Conservation (phyloP, 2,113 vertebrate species). For the Eptesicus fuscus region DNA sequence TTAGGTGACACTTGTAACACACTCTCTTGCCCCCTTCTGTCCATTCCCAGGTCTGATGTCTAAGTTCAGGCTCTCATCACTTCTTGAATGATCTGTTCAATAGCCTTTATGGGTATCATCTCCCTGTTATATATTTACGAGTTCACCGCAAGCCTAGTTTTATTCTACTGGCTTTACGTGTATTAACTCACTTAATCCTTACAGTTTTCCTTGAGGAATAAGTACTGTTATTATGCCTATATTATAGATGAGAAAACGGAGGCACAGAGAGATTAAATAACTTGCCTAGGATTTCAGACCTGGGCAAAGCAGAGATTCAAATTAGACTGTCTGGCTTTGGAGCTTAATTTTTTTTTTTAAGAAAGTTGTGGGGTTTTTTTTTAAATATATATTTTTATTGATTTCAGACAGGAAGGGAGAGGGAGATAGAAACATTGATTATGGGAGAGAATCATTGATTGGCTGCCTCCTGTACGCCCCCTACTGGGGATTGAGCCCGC, state of each 20-base stretch:
- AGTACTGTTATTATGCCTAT: neutral
- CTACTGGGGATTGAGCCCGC: no score
- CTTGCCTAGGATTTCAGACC: neutral
- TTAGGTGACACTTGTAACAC: no score
- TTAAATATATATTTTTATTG: no score
- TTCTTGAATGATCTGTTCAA: neutral
- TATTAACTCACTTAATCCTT: neutral
- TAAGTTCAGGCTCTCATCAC: neutral
- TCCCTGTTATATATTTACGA: neutral
- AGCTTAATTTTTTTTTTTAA: neutral
- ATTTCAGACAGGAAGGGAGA: no score
- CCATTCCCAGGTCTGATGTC: neutral
- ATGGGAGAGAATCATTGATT: no score
- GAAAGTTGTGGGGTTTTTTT: no score
- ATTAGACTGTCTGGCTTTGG: neutral
- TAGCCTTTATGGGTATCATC: neutral
- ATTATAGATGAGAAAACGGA: neutral
- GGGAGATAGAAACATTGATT: no score
- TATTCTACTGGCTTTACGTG: neutral
- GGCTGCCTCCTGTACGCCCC: no score
- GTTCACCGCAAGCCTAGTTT: neutral
- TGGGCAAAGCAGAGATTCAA: neutral
- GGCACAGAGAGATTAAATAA: neutral
- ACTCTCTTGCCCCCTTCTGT: neutral
- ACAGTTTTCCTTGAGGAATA: neutral